phyloP scores from a whole-genome alignment of 1,140 invertebrate genomes.

The Holcopasites calliopsidis region DNA sequence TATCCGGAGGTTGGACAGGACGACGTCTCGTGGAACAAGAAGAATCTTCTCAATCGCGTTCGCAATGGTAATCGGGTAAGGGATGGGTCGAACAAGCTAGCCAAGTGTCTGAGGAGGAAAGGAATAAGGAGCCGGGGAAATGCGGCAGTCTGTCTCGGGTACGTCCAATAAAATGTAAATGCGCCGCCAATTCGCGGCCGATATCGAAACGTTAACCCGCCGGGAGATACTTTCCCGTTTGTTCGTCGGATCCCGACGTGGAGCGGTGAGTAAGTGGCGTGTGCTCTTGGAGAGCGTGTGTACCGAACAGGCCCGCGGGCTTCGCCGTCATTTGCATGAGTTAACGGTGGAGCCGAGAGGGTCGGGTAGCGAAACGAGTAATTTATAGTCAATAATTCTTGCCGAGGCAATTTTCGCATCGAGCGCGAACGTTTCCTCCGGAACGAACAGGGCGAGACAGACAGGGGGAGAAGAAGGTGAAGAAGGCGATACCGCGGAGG shows the following conservation, averaged over 20 bases:
- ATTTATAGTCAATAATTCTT: slow-evolving; percentile 77
- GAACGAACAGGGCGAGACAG: slow-evolving; percentile 44
- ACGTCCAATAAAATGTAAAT: slow-evolving; percentile 68
- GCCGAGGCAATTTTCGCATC: slow-evolving; percentile 73
- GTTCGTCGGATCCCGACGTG: too few species aligned
- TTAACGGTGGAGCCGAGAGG: slow-evolving; percentile 65
- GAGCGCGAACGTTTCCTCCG: slow-evolving; percentile 65
- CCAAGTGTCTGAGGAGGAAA: slow-evolving; percentile 20
- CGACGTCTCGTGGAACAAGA: neutral
- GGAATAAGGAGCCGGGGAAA: slow-evolving; percentile 37
- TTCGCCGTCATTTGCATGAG: slow-evolving; percentile 70
- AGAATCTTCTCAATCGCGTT: slow-evolving; percentile 7
- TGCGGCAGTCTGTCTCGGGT: slow-evolving; percentile 49
- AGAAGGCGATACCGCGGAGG: slow-evolving; percentile 35
- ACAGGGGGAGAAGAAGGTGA: neutral
- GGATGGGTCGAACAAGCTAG: neutral
- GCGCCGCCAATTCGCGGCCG: slow-evolving; percentile 57
- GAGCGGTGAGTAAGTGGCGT: slow-evolving; percentile 45
- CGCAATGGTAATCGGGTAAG: neutral
- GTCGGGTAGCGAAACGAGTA: slow-evolving; percentile 66
- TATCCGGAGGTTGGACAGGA: neutral
- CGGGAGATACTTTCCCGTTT: slow-evolving; percentile 4
- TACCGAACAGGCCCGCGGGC: slow-evolving; percentile 37
- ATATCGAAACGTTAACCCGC: slow-evolving; percentile 38
- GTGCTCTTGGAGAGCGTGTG: slow-evolving; percentile 1